Conservation (phyloP, 2,888 invertebrate genomes). For the Meteorus colon region DNA sequence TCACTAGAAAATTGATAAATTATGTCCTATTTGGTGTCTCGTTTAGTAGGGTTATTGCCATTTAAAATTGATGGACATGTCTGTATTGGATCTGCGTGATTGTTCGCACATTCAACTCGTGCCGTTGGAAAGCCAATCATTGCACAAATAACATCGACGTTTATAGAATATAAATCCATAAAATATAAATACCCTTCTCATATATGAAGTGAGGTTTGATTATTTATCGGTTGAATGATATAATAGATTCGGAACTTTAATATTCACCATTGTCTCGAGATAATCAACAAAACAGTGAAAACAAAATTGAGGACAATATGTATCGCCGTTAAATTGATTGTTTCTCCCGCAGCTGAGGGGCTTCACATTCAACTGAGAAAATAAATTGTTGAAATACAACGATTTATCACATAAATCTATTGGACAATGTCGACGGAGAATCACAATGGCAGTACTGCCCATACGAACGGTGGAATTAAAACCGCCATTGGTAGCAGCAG, state of each 20-base stretch:
- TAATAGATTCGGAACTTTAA: background rate
- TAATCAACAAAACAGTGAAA: background rate
- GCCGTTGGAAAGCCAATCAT: background rate
- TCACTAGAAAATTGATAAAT: background rate
- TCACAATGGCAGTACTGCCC: constrained; percentile 62
- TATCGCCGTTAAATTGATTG: constrained; percentile 1
- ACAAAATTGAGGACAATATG: background rate
- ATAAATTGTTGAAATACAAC: background rate
- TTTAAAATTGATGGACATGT: background rate
- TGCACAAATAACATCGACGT: background rate
- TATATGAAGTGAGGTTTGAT: too few relatives aligned
- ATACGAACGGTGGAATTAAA: constrained; percentile 68
- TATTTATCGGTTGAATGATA: background rate
- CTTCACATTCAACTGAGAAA: constrained; percentile 7
- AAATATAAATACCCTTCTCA: too few relatives aligned
- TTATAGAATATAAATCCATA: background rate
- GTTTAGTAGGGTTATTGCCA: constrained; percentile 4
- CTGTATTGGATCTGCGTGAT: background rate
- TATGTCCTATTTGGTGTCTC: background rate
- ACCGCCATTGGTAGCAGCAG: constrained; percentile 55
- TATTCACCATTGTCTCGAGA: constrained; percentile 9
- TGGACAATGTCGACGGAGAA: constrained; percentile 60
- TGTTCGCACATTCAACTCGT: background rate
- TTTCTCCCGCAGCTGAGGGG: constrained; percentile 26
- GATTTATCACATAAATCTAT: constrained; percentile 18